Evolutionary conservation across 2,797 vertebrate species (phyloP).

Genomic region (Borostomias antarcticus): DNA sequence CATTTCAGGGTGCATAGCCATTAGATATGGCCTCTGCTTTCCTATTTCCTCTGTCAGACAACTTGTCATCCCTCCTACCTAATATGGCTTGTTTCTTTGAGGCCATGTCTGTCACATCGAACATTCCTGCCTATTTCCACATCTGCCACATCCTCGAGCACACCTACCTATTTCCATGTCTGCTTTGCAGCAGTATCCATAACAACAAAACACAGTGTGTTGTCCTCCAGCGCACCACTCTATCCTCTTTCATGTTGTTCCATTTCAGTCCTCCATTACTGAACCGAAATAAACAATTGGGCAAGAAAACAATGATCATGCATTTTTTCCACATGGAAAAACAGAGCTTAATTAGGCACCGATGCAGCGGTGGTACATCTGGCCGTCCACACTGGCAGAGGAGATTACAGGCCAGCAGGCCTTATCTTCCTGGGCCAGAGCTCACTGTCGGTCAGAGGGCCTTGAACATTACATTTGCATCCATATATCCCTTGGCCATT

Average conservation of each 20-base stretch:
- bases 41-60: background rate
- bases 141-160: background rate
- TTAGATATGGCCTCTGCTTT: background rate
- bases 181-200: background rate
- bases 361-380: conserved; percentile 31
- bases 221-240: background rate
- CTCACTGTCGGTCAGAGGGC: conserved; percentile 42
- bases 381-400: conserved; percentile 27
- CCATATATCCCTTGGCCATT: conserved; percentile 29
- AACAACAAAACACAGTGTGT: conserved; percentile 2
- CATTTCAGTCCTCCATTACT: conserved; percentile 15
- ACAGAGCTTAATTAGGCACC: conserved; percentile 33
- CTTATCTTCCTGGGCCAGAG: conserved; percentile 59
- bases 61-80: background rate
- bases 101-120: background rate
- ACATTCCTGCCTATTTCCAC: background rate
- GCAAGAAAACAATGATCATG: conserved; percentile 17
- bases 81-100: background rate
- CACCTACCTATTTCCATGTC: background rate
- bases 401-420: conserved; percentile 40
- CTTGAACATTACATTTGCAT: conserved; percentile 46
- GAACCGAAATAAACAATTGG: conserved; percentile 22
- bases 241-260: conserved; percentile 20
- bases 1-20: no score
- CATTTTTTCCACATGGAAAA: conserved; percentile 23